phyloP scores from a whole-genome alignment of 1,140 invertebrate species.

The Leptinotarsa lineolata region DNA sequence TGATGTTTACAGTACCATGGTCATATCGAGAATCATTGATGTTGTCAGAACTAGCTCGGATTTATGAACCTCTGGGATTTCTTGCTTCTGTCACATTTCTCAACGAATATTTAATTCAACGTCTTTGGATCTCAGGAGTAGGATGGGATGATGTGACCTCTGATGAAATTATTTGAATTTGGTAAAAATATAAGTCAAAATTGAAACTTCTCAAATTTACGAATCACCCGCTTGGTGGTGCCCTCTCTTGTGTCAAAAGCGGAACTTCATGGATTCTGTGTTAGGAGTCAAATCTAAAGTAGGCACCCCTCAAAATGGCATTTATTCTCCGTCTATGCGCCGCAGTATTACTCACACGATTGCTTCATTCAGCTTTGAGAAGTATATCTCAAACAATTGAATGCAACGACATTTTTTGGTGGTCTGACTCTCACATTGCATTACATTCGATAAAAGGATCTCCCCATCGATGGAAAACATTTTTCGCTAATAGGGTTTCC shows the following conservation, averaged over 20 bases:
- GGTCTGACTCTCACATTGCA: not conserved
- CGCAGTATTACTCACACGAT: not conserved
- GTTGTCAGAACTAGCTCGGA: no score
- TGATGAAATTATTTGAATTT: not conserved
- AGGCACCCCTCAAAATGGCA: not conserved
- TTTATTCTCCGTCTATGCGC: not conserved
- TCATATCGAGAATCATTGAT: no score
- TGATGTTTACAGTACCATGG: no score
- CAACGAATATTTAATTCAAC: no score
- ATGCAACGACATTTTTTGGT: not conserved
- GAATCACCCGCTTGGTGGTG: not conserved
- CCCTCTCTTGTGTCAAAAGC: not conserved
- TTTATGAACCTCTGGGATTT: no score
- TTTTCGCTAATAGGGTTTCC: not conserved
- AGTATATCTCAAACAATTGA: no score
- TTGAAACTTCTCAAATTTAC: not conserved
- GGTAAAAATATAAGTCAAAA: not conserved
- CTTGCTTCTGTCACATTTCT: no score
- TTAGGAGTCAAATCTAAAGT: not conserved
- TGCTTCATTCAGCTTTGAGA: no score
- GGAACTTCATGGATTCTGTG: not conserved
- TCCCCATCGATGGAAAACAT: not conserved
- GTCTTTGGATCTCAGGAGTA: no score
- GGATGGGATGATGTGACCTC: not conserved
- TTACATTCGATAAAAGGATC: not conserved